Evolutionary conservation across 2,888 invertebrate genomes (phyloP).

Genomic region (Drosophila ezoana): DNA sequence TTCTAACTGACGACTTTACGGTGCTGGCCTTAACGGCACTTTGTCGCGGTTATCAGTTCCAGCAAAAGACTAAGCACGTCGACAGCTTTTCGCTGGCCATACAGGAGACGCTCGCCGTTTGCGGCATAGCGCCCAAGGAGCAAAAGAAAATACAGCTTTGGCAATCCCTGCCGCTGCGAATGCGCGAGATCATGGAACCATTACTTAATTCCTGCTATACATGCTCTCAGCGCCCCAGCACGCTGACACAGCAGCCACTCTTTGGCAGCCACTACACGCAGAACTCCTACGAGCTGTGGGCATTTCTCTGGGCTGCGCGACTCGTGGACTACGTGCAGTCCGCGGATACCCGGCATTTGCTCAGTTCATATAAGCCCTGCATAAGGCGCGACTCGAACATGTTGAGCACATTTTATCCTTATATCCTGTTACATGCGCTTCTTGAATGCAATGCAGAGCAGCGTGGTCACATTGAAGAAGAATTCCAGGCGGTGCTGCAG

Average conservation of each 20-base stretch:
- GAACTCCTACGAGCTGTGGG: constrained; percentile 90
- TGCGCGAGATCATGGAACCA: constrained; percentile 91
- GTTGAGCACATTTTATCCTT: constrained; percentile 90
- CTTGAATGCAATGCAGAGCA: constrained; percentile 86
- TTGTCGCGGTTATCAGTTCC: constrained; percentile 90
- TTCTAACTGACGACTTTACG: constrained; percentile 89
- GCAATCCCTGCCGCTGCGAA: constrained; percentile 89
- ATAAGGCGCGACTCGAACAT: constrained; percentile 90
- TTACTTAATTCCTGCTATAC: constrained; percentile 89
- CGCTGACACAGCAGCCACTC: constrained; percentile 86
- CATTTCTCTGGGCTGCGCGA: constrained; percentile 91
- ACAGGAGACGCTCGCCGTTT: constrained; percentile 90
- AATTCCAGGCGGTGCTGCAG: constrained; percentile 85
- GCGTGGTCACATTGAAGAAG: constrained; percentile 86
- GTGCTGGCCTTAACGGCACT: constrained; percentile 89
- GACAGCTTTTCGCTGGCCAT: constrained; percentile 93
- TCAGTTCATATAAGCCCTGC: constrained; percentile 90
- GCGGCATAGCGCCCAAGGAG: constrained; percentile 89
- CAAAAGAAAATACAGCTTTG: constrained; percentile 88
- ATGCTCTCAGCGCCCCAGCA: constrained; percentile 79
- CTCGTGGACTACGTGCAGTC: constrained; percentile 88
- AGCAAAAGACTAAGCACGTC: constrained; percentile 91
- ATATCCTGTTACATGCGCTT: constrained; percentile 89
- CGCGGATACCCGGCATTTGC: constrained; percentile 87
- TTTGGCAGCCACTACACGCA: constrained; percentile 88